phyloP scores from a whole-genome alignment of 1,140 invertebrate species.

The Drosophila suzukii region DNA sequence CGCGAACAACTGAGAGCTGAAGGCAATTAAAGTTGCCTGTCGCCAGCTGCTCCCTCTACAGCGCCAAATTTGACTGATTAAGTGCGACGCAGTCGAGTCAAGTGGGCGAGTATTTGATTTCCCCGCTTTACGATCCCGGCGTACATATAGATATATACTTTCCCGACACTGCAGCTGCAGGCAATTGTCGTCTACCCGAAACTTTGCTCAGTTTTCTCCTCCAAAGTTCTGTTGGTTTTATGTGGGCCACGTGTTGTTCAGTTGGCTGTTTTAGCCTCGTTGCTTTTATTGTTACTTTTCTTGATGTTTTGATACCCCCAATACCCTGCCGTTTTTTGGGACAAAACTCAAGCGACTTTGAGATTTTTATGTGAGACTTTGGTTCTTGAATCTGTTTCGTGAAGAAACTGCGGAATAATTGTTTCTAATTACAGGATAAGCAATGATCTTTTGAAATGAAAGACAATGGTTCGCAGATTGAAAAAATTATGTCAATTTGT shows the following conservation, averaged over 20 bases:
- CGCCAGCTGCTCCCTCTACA: conserved; percentile 53
- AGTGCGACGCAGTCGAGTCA: conserved; percentile 57
- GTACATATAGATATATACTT: not conserved
- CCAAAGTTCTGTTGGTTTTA: conserved; percentile 48
- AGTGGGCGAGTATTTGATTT: conserved; percentile 29
- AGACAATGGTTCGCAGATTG: not conserved
- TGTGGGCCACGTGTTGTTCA: conserved; percentile 64
- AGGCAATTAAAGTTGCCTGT: conserved; percentile 69
- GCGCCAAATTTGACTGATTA: conserved; percentile 72
- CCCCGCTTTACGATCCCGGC: not conserved
- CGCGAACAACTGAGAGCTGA: conserved; percentile 44
- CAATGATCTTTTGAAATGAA: not conserved
- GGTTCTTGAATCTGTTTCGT: not conserved
- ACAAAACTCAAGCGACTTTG: conserved; percentile 1
- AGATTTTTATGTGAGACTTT: conserved; percentile 12
- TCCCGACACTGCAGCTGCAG: conserved; percentile 62
- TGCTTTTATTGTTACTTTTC: conserved; percentile 58
- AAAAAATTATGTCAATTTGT: not conserved
- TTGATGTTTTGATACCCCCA: conserved; percentile 32
- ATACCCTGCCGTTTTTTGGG: conserved; percentile 12
- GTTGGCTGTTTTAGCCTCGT: conserved; percentile 55
- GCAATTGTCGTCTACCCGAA: conserved; percentile 61
- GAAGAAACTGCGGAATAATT: not conserved
- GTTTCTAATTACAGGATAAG: conserved; percentile 7
- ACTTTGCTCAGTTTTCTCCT: conserved; percentile 35